Evolutionary conservation across 2,113 vertebrate species (phyloP).

Genomic region (Dasyornis broadbenti): DNA sequence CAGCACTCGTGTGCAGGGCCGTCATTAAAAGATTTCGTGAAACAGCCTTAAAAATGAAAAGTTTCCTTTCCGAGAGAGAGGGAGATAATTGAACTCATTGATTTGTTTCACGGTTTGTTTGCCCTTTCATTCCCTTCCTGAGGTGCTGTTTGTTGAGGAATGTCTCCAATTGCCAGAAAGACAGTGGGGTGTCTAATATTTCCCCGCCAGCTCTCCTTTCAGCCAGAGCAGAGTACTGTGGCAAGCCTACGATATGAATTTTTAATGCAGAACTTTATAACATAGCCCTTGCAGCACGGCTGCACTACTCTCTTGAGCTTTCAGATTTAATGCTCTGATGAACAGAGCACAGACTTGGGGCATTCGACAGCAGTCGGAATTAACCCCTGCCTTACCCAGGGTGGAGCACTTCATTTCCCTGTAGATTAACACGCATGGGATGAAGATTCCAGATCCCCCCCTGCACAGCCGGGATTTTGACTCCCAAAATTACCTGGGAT

Average conservation of each 20-base stretch:
- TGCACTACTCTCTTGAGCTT: slow-evolving; percentile 76
- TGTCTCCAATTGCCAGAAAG: slow-evolving; percentile 79
- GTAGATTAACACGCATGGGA: background rate
- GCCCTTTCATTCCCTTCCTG: slow-evolving; percentile 74
- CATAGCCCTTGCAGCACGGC: slow-evolving; percentile 74
- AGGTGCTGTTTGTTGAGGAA: slow-evolving; percentile 79
- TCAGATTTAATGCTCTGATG: slow-evolving; percentile 81
- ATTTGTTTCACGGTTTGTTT: slow-evolving; percentile 81
- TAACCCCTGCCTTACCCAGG: slow-evolving; percentile 68
- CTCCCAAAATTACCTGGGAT: background rate
- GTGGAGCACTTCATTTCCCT: slow-evolving; percentile 34
- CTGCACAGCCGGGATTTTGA: background rate
- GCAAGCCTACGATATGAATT: slow-evolving; percentile 88
- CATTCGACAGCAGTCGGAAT: slow-evolving; percentile 64
- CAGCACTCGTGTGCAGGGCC: slow-evolving; percentile 20
- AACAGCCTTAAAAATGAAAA: slow-evolving; percentile 67
- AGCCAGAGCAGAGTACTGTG: slow-evolving; percentile 75
- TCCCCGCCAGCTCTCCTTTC: slow-evolving; percentile 74
- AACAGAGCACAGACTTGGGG: slow-evolving; percentile 73
- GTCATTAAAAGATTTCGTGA: slow-evolving; percentile 54
- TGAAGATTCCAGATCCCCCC: background rate
- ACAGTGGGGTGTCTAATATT: slow-evolving; percentile 76
- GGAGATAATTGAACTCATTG: slow-evolving; percentile 79
- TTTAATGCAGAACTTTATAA: slow-evolving; percentile 91
- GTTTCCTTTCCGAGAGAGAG: slow-evolving; percentile 68